Evolutionary conservation across 2,888 invertebrate species (phyloP).

Genomic region (Protonemura montana): DNA sequence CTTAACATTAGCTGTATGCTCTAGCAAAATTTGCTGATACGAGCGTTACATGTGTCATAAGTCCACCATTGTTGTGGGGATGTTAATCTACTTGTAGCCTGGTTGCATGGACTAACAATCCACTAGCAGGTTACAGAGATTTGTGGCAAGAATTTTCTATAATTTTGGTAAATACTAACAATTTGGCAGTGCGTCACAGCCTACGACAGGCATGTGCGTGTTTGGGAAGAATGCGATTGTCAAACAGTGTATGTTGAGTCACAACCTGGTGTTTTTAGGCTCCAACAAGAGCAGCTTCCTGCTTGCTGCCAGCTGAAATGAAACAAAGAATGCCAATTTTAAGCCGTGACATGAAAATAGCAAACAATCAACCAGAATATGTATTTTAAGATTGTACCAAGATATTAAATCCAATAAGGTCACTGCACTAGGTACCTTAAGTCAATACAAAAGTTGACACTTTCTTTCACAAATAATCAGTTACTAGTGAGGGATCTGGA

Average conservation of each 20-base stretch:
- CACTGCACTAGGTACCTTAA: not conserved
- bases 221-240: not conserved
- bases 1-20: not conserved
- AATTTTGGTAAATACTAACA: slow-evolving; percentile 1
- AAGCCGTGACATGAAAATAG: not conserved
- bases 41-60: slow-evolving; percentile 45
- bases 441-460: not conserved
- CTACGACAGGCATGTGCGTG: not conserved
- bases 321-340: not conserved
- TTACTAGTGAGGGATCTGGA: not conserved
- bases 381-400: not conserved
- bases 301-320: not conserved
- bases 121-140: slow-evolving; percentile 45
- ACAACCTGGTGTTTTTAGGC: not conserved
- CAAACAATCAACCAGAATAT: not conserved
- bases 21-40: slow-evolving; percentile 30
- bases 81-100: slow-evolving; percentile 44
- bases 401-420: not conserved
- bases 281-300: not conserved
- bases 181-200: not conserved
- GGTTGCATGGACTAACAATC: slow-evolving; percentile 34
- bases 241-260: not conserved
- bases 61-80: slow-evolving; percentile 37
- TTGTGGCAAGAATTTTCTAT: not conserved
- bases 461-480: not conserved